phyloP scores from a whole-genome alignment of 1,140 invertebrate genomes.

The Zaprionus camerounensis region DNA sequence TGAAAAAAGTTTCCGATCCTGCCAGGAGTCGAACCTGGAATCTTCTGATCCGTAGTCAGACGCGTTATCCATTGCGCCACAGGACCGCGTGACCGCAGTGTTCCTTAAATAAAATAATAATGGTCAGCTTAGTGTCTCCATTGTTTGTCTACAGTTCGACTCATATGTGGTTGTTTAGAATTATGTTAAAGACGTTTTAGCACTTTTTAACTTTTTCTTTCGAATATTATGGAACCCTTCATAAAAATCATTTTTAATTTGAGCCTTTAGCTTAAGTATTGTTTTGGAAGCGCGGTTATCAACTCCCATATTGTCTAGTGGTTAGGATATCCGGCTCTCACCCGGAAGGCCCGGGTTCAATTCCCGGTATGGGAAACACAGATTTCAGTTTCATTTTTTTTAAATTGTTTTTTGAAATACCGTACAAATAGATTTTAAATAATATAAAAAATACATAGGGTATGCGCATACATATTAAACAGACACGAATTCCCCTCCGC shows the following conservation, averaged over 20 bases:
- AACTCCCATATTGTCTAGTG: conserved; percentile 51
- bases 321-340: conserved; percentile 84
- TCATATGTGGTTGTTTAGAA: neutral
- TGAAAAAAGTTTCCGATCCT: conserved; percentile 84
- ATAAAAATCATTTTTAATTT: neutral
- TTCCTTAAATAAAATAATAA: neutral
- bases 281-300: neutral
- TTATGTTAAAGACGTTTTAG: too few species aligned
- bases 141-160: neutral
- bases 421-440: too few species aligned
- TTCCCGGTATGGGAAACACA: conserved; percentile 91
- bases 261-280: neutral
- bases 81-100: conserved; percentile 83
- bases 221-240: neutral
- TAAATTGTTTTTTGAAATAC: too few species aligned
- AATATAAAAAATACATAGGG: neutral
- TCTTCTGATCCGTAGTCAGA: conserved; percentile 90
- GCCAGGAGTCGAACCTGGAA: conserved; percentile 90
- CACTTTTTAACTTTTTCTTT: neutral
- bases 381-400: neutral
- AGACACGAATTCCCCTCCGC: neutral
- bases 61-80: conserved; percentile 90
- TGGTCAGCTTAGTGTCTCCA: neutral
- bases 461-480: neutral
- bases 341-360: conserved; percentile 93